Base-by-base conservation (phyloP, 2,113 vertebrate genomes). In the Gorsachius goisagi region DNA sequence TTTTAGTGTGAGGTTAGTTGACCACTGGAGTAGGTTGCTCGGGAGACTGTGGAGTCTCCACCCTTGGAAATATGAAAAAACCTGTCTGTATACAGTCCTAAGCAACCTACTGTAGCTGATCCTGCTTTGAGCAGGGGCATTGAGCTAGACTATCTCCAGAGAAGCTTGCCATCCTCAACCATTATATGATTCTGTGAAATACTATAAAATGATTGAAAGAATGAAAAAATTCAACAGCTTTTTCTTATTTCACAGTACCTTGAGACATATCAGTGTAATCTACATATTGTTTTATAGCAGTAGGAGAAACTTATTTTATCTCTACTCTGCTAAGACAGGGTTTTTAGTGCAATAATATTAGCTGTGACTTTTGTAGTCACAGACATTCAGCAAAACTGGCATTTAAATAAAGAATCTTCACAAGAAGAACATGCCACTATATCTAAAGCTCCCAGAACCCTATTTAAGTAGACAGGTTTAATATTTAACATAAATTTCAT, bases 401-500 rank as follows among this genome's bases (percentile, higher is more conserved):
- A 69, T 69, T 94, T 88, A 85, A 76, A 89, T 45, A 72, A 64
- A 53, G 23, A 79, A 58, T 50, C 12, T 50, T 20, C 15, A 66
- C 30, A 85, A 68, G 35, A 73, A 89, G 47, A 21, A 75, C 9
- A 27, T 63, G 26, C 1, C 56, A 55, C 16, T 91, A 17, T 33
- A 85, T 9, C 9, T 47, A 87, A 58, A 1, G 1, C 6, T 5
- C 20, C 3, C 20, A 0, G 13, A 93, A 55, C 23, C 3, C 6
- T 39, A 62, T 76, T 90, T 88, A 85, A 68, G 44, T 45, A 76
- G 58, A 37, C 6, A 85, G 53, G 22, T 75, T 91, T 88, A 93
- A 88, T 89, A 88, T 88, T 81, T 94, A 91, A 83, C 37, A 76
- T 50, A 5, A 81, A 35, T 73, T 93, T 89, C 3, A 69, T 76